A percentile compares a stretch with the other conserved stretches of the same genome.
Conservation (phyloP, 2,797 vertebrate species). For the Sus cebifrons region DNA sequence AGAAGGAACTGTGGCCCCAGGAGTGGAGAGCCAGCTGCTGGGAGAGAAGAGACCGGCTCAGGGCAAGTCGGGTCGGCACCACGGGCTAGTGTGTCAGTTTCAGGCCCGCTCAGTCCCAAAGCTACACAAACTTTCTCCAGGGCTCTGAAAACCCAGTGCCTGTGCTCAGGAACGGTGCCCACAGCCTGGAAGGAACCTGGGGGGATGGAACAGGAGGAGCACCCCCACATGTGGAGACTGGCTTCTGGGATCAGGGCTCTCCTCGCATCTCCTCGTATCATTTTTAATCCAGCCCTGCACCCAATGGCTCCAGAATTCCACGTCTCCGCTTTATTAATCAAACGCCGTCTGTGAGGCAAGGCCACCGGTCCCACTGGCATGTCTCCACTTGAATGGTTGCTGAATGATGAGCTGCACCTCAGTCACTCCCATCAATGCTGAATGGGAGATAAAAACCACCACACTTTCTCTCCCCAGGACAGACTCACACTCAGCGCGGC, state of each 20-base stretch:
- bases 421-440: constrained; percentile 61
- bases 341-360: constrained; percentile 83
- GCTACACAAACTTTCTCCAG: neutral
- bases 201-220: neutral
- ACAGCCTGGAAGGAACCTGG: neutral
- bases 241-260: neutral
- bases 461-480: constrained; percentile 25
- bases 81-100: neutral
- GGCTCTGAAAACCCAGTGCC: neutral
- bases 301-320: neutral
- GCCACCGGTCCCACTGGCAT: constrained; percentile 77
- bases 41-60: neutral
- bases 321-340: constrained; percentile 72
- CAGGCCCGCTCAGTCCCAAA: neutral
- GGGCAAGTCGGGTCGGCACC: neutral
- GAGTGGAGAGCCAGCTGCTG: neutral
- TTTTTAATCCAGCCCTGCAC: neutral
- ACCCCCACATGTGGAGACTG: neutral
- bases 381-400: constrained; percentile 76
- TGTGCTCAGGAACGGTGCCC: neutral
- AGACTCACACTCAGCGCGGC: constrained; percentile 27
- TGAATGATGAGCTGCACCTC: constrained; percentile 78
- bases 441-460: neutral
- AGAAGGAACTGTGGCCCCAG: neutral
- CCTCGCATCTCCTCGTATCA: neutral